phyloP scores from a whole-genome alignment of 2,113 vertebrate species.

The Malurus alboscapulatus region DNA sequence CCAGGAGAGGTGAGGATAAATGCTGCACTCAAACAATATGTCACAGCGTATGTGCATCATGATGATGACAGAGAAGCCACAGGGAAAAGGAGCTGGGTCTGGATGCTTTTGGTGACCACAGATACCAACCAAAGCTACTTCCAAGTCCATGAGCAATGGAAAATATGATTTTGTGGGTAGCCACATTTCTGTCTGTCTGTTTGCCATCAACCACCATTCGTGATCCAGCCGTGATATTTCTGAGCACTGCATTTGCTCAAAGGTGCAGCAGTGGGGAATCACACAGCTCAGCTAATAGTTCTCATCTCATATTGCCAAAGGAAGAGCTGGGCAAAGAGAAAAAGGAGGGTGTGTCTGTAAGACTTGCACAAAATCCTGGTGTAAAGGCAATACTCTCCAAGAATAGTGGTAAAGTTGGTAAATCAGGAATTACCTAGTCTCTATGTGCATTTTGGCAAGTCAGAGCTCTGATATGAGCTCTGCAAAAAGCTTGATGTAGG shows the following conservation, averaged over 20 bases:
- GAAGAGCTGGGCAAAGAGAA: neutral
- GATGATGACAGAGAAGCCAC: neutral
- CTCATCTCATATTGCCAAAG: neutral
- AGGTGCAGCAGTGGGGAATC: neutral
- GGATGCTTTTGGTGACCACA: neutral
- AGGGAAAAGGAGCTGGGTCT: neutral
- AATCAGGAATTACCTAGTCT: neutral
- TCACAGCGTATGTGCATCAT: accelerated
- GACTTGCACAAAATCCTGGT: neutral
- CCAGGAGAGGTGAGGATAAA: neutral
- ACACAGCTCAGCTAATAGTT: neutral
- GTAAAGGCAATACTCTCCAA: neutral
- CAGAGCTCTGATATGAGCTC: neutral
- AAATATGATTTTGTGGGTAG: neutral
- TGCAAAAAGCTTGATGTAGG: neutral
- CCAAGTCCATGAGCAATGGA: neutral
- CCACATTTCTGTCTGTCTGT: neutral
- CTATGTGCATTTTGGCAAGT: neutral
- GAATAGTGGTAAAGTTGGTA: neutral
- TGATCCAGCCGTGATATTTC: neutral
- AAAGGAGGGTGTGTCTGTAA: accelerated
- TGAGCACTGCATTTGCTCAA: neutral
- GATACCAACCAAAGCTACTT: neutral
- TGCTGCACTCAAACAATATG: neutral
- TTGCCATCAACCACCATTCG: neutral